Base-by-base conservation (phyloP, 2,113 vertebrate species). In the Procapra przewalskii region DNA sequence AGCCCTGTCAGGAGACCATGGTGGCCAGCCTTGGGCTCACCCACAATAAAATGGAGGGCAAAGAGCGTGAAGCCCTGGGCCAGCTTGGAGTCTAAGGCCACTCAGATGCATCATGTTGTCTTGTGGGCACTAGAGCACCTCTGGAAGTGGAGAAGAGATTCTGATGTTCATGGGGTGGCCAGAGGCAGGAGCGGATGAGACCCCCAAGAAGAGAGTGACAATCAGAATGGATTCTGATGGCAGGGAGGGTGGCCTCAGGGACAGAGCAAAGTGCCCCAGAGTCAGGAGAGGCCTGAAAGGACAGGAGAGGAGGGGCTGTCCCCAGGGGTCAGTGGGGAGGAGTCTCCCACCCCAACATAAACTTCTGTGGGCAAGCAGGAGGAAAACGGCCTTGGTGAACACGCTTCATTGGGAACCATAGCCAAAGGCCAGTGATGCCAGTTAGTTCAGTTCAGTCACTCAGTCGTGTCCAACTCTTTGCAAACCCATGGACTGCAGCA, bases 401-500 rank as follows among this genome's bases (percentile, higher is more conserved):
- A 36, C 1, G 1, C n/a, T 11, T 11, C 64, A 21, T 0, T 36
- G 64, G 17, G n/a, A 36, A 21, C 4, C 64, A 21, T 1, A 36
- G 64, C n/a, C 8, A 11, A 21, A 71, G n/a, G 64, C 5, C n/a
- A 36, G 17, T 2, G n/a, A 36, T 3, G 64, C 64, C n/a, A 21
- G 64, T 2, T 16, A 33, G 60, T 64, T 16, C 14, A 64, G 33
- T 9, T 5, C 62, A 64, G 62, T 64, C 7, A 0, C 16, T n/a
- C 62, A n/a, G 62, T 5, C 0, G 1, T 16, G 31, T 64, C 62
- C 3, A 0, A 8, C 16, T 19, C 62, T 10, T 17, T n/a, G 33
- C 2, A 1, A 10, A 3, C 62, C 62, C 33, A 67, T 5, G 16
- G 15, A 19, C 16, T 8, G 16, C 33, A 67, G 62, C 33, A 9